phyloP scores from a whole-genome alignment of 2,888 invertebrate genomes.

The Lymantria dispar region DNA sequence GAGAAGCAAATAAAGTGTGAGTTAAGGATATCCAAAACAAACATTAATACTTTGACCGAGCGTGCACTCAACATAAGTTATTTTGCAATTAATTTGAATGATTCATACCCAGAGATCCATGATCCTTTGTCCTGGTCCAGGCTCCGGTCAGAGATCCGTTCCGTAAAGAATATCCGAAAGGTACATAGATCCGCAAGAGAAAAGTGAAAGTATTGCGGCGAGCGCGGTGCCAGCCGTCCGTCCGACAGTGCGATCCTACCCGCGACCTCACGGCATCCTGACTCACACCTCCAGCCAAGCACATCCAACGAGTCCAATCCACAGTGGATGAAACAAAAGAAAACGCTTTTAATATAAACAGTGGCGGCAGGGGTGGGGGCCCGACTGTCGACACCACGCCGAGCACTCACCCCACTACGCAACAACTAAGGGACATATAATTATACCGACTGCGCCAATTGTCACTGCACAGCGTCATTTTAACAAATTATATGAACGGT shows the following conservation, averaged over 20 bases:
- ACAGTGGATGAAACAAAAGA: slow-evolving; percentile 83
- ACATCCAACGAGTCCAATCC: slow-evolving; percentile 75
- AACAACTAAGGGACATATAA: too few relatives aligned
- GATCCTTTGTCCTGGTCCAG: slow-evolving; percentile 28
- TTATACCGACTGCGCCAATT: not conserved
- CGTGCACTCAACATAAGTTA: slow-evolving; percentile 77
- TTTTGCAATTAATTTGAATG: slow-evolving; percentile 70
- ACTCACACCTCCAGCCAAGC: slow-evolving; percentile 69
- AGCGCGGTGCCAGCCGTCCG: slow-evolving; percentile 5
- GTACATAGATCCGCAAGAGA: slow-evolving; percentile 39
- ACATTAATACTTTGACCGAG: slow-evolving; percentile 60
- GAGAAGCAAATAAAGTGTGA: slow-evolving; percentile 69
- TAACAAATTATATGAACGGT: not conserved
- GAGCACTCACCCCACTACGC: not conserved
- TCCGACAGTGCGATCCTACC: slow-evolving; percentile 41
- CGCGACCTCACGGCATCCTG: slow-evolving; percentile 51
- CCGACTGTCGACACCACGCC: not conserved
- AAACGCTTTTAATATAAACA: slow-evolving; percentile 69
- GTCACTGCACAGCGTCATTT: not conserved
- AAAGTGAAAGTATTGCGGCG: slow-evolving; percentile 21
- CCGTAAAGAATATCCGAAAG: slow-evolving; percentile 44
- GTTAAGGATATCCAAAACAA: slow-evolving; percentile 60
- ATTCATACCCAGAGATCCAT: slow-evolving; percentile 70
- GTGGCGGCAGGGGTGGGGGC: slow-evolving; percentile 21
- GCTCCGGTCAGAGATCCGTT: slow-evolving; percentile 28